Base-by-base conservation (phyloP, 2,113 vertebrate genomes). In the Oryzias melastigma region DNA sequence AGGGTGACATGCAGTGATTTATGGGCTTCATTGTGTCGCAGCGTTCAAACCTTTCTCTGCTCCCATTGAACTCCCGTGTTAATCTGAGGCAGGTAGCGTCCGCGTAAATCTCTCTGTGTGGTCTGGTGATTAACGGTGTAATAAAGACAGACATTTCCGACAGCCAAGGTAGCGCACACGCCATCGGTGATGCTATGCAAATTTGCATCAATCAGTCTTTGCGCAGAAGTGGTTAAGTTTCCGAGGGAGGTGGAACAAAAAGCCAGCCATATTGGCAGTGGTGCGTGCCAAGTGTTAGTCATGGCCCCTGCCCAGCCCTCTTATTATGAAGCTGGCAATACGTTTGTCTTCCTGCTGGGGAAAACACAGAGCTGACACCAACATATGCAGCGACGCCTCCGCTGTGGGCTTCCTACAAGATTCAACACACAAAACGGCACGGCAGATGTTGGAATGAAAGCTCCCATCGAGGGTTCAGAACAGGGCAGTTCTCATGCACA, bases 221-320 rank as follows among this genome's bases (percentile, higher is more conserved):
- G 84, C 77, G 17, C 58, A 85, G 91, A 90, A 80, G 90, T 65
- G 73, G 87, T 92, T 90, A 92, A 86, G 91, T 92, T 91, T 87
- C 82, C 92, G 82, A 83, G 80, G 84, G 85, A 85, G 83, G 78
- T 71, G 58, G 66, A 87, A 86, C 84, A 87, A 84, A 89, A 94
- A 85, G 68, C 46, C 89, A 91, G 93, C 95, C 95, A 96, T 96
- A 95, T 97, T 95, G 94, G 90, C 91, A 20, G 85, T 77, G 81
- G 64, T 84, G 57, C 78, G 93, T 95, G 95, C 94, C 95, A 96
- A 95, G 94, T 82, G 88, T 81, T 90, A 73, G 92, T 91, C 91
- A 35, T 94, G 94, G 93, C 94, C 95, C 94, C 93, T 93, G 93
- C 90, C 77, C 93, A 91, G 94, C 86, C 91, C 92, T 92, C 93